Evolutionary conservation across 2,113 vertebrate species (phyloP), one percentile per base, ranked within the genome.

Genomic region (Toxotes chatareus): DNA sequence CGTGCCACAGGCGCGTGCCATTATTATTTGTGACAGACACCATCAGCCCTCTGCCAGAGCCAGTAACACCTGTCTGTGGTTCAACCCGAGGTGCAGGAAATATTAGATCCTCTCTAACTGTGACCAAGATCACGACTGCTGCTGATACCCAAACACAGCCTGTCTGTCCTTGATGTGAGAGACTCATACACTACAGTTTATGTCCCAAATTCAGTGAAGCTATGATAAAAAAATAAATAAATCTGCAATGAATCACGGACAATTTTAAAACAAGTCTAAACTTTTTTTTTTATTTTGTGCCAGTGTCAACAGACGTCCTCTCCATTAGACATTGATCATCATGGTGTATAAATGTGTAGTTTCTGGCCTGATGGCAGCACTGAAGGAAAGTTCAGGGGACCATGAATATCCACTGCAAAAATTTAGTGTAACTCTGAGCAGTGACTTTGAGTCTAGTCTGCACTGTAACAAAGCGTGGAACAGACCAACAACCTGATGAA

Each of bases 1-100:
- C 66, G 53, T 27, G 61, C 74, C 36, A 53, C 61, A 63, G 76
- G 34, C 27, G 61, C 23, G 27, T 23, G 16, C 55, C 47, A 64
- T 83, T 76, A 68, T 84, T 73, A 87, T 76, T 38, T 57, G 49
- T 69, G 77, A 81, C 77, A 77, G 76, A 42, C 69, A 73, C 61
- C 64, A 62, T 75, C 59, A 46, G 71, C 59, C 64, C 70, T 60
- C 44, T 80, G 49, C 31, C 60, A 27, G 32, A 66, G 61, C 31
- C 57, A 40, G 51, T 83, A 62, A 68, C 72, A 47, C 32, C 31
- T 1, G 7, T 73, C 68, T 49, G 42, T 55, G 53, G 64, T 36
- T 80, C 65, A 19, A 57, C 38, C 13, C 36, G 47, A 66, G 72
- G 62, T 44, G 27, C 77, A 27, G 38, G 19, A 47, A 80, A 27